Conservation (phyloP, 2,797 vertebrate species). For the Phataginus tricuspis region DNA sequence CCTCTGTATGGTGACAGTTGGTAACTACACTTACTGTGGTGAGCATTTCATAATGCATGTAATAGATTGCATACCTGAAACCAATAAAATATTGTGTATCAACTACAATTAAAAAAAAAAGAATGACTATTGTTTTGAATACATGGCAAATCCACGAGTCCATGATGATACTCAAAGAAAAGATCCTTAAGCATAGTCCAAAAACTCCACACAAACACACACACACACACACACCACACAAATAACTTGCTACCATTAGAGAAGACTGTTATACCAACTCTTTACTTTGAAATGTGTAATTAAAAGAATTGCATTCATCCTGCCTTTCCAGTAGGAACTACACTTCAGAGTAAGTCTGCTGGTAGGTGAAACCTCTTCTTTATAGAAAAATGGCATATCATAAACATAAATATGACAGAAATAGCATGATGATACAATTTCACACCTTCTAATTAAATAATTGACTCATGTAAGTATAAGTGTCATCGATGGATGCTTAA, state of each 20-base stretch:
- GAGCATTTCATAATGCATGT: too few species aligned
- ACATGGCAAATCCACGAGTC: background rate
- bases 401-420: background rate
- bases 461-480: background rate
- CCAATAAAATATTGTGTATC: too few species aligned
- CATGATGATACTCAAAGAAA: background rate
- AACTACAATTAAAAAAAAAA: background rate
- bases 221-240: background rate
- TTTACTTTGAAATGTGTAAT: background rate
- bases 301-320: background rate
- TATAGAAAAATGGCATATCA: background rate
- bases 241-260: background rate
- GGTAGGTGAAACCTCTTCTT: background rate
- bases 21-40: too few species aligned
- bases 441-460: background rate
- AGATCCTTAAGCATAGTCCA: background rate
- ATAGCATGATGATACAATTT: background rate
- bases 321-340: background rate
- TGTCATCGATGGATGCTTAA: background rate
- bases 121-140: background rate
- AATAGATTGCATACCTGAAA: too few species aligned
- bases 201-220: background rate
- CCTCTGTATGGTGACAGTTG: too few species aligned
- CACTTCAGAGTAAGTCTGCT: background rate
- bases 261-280: background rate